phyloP scores from a whole-genome alignment of 2,113 vertebrate genomes.

The Chloropsis cyanopogon region DNA sequence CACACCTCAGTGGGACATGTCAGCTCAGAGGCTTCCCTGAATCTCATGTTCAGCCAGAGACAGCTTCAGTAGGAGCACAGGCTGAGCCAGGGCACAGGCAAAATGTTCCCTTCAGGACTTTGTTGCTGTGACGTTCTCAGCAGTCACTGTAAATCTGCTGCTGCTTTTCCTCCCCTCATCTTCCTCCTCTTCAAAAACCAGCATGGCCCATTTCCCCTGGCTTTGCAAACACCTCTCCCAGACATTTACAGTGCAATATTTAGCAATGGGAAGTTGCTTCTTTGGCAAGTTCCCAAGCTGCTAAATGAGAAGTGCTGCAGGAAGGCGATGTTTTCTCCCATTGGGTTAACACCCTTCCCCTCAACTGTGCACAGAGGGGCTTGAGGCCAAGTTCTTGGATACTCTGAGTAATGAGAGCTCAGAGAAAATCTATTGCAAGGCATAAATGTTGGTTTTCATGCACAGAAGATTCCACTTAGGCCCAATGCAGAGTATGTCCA shows the following conservation, averaged over 20 bases:
- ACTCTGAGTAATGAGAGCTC: not conserved
- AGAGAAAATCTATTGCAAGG: not conserved
- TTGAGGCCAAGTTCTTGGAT: not conserved
- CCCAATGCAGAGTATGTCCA: not conserved
- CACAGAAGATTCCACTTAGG: not conserved
- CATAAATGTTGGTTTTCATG: not conserved
- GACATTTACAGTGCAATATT: not conserved
- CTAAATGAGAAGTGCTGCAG: not conserved
- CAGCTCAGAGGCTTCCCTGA: not conserved
- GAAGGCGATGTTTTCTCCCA: not conserved
- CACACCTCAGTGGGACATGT: not conserved
- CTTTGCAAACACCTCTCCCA: not conserved
- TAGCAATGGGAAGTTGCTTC: not conserved
- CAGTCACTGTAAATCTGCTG: not conserved
- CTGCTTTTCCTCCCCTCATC: not conserved
- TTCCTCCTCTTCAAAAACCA: not conserved
- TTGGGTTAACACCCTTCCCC: not conserved
- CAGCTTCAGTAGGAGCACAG: not conserved
- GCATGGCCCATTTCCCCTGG: not conserved
- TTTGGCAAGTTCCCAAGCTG: not conserved
- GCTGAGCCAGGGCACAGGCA: not conserved
- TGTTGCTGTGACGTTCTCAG: not conserved
- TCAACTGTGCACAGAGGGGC: not conserved
- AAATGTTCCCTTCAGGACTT: not conserved
- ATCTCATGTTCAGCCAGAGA: not conserved